Evolutionary conservation across 2,113 vertebrate species (phyloP).

Genomic region (Chitala chitala): DNA sequence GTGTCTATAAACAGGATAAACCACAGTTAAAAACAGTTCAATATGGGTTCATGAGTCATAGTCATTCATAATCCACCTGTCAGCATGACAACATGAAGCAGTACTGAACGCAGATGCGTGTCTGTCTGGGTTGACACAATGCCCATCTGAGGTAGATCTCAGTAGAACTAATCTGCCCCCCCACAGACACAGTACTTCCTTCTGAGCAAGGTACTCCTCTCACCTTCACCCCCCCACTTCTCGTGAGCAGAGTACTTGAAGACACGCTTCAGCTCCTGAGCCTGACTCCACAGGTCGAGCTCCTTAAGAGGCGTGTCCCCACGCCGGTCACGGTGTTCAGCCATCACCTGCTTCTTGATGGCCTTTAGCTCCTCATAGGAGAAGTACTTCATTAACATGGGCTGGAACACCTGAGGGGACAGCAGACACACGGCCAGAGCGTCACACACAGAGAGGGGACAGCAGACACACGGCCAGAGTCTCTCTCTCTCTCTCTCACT

Average conservation of each 20-base stretch:
- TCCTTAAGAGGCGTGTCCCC: conserved; percentile 67
- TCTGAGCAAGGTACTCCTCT: not conserved
- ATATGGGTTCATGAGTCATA: too few species aligned
- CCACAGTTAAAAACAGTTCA: too few species aligned
- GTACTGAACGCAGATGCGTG: too few species aligned
- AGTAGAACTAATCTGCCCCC: not conserved
- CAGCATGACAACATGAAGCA: too few species aligned
- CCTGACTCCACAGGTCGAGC: conserved; percentile 81
- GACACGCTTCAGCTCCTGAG: conserved; percentile 85
- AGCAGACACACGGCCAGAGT: not conserved
- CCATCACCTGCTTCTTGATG: conserved; percentile 96
- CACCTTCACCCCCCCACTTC: conserved; percentile 77
- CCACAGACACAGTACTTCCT: too few species aligned
- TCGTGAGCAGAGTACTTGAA: conserved; percentile 92
- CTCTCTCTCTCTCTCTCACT: too few species aligned
- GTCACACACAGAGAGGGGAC: too few species aligned
- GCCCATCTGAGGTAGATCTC: too few species aligned
- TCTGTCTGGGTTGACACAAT: too few species aligned
- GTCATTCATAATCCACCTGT: too few species aligned
- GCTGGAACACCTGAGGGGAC: conserved; percentile 88
- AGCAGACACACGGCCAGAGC: not conserved
- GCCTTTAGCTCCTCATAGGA: conserved; percentile 95
- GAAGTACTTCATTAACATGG: conserved; percentile 99
- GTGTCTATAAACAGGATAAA: too few species aligned
- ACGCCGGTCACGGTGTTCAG: conserved; percentile 83